phyloP scores from a whole-genome alignment of 1,140 invertebrate species.

The Drosophila erecta region DNA sequence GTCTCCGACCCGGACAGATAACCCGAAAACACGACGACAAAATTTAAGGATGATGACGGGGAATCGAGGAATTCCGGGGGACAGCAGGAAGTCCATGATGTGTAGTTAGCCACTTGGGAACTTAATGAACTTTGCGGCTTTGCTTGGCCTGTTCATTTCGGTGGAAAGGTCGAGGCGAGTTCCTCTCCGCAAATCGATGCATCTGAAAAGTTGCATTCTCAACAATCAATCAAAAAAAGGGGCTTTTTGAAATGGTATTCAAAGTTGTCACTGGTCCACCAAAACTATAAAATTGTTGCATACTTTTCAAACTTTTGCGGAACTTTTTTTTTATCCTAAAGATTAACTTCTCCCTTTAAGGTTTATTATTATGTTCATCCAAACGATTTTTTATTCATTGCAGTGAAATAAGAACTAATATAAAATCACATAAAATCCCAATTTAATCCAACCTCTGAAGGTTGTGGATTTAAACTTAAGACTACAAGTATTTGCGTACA shows the following conservation, averaged over 20 bases:
- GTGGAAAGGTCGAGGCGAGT: slow-evolving; percentile 1
- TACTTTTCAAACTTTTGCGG: neutral
- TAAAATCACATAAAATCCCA: too few species aligned
- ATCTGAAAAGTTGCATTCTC: neutral
- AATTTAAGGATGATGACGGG: neutral
- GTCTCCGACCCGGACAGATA: neutral
- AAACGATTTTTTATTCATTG: neutral
- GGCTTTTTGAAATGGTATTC: neutral
- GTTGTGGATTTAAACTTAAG: too few species aligned
- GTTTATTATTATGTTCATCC: neutral
- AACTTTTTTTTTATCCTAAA: neutral
- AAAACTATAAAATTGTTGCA: neutral
- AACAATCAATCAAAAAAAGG: neutral
- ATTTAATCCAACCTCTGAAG: too few species aligned
- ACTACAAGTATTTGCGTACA: too few species aligned
- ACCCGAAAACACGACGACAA: slow-evolving; percentile 26
- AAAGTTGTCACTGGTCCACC: neutral
- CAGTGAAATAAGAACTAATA: too few species aligned
- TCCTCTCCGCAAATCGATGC: neutral
- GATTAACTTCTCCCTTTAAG: neutral
- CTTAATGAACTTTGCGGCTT: slow-evolving; percentile 34
- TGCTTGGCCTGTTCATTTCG: neutral
- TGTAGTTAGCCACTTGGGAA: slow-evolving; percentile 36
- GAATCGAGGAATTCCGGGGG: slow-evolving; percentile 11
- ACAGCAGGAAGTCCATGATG: slow-evolving; percentile 23